phyloP scores from a whole-genome alignment of 2,113 vertebrate species.

The Passerina amoena region DNA sequence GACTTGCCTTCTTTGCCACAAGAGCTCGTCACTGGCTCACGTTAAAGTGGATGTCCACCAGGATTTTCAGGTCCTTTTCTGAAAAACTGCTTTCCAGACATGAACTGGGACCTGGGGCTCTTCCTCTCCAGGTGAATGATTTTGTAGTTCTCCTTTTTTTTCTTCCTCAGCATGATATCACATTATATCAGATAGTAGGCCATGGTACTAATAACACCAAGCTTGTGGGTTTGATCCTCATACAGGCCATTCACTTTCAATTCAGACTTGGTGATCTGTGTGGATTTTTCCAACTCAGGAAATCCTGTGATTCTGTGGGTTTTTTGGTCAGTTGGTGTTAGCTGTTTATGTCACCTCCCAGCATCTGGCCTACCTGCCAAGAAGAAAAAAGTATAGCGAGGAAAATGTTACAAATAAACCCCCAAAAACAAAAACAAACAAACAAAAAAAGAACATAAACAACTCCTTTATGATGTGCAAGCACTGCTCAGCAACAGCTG shows the following conservation, averaged over 20 bases:
- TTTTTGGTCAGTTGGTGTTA: neutral
- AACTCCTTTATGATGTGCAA: neutral
- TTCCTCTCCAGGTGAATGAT: neutral
- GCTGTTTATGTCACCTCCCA: neutral
- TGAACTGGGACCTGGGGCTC: neutral
- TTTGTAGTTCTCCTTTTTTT: neutral
- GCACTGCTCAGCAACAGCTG: neutral
- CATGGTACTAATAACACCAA: no score
- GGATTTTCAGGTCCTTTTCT: neutral
- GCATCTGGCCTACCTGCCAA: neutral
- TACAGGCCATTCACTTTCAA: neutral
- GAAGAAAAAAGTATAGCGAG: neutral
- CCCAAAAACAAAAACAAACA: rapidly evolving
- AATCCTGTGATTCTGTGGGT: neutral
- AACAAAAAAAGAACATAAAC: no score
- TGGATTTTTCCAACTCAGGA: neutral
- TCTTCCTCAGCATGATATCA: neutral
- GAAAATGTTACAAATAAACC: neutral
- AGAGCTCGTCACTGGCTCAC: neutral
- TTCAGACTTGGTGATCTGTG: no score
- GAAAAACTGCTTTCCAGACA: neutral
- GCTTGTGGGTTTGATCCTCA: neutral
- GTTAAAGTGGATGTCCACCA: neutral
- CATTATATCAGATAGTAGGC: neutral
- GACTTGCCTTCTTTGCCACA: neutral